Conservation (phyloP, 2,888 invertebrate species). For the Penaeus monodon region DNA sequence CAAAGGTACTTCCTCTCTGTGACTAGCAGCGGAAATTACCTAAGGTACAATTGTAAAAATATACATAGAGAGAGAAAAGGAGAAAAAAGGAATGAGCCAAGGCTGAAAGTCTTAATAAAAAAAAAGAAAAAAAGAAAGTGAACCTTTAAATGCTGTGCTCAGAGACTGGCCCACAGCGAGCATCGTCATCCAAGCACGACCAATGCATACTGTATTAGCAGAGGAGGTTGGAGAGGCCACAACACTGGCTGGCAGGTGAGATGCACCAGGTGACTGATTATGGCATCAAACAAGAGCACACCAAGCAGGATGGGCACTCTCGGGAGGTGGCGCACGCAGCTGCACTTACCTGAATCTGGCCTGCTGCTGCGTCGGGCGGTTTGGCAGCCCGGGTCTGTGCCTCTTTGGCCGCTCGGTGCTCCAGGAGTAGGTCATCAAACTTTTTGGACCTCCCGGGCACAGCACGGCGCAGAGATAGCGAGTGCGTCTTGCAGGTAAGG, state of each 20-base stretch:
- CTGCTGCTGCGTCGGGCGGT: slow-evolving; percentile 51
- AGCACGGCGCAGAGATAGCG: slow-evolving; percentile 72
- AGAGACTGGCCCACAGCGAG: neutral
- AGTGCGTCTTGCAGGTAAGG: slow-evolving; percentile 65
- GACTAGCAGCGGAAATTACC: slow-evolving; percentile 32
- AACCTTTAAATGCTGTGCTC: no score
- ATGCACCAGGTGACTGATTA: slow-evolving; percentile 40
- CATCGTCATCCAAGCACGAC: slow-evolving; percentile 30
- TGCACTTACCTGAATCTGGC: slow-evolving; percentile 54
- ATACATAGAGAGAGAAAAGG: slow-evolving; percentile 5
- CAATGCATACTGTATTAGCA: slow-evolving; percentile 49
- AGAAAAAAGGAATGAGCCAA: no score
- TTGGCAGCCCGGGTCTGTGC: slow-evolving; percentile 66
- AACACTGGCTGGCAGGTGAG: slow-evolving; percentile 25
- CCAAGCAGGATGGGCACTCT: slow-evolving; percentile 21
- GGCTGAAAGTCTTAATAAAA: no score
- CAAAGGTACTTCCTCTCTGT: slow-evolving; percentile 38
- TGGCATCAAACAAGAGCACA: slow-evolving; percentile 30
- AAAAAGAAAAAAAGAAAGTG: no score
- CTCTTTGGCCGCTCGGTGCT: slow-evolving; percentile 80
- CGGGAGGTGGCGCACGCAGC: no score
- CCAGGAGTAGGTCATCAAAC: slow-evolving; percentile 82
- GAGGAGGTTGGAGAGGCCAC: slow-evolving; percentile 27
- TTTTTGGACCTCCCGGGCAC: slow-evolving; percentile 81
- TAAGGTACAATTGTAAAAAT: slow-evolving; percentile 22